A percentile compares a stretch with the other conserved stretches of the same genome.
Evolutionary conservation across 2,113 vertebrate genomes (phyloP).

Genomic region (Benitochromis conjunctus): DNA sequence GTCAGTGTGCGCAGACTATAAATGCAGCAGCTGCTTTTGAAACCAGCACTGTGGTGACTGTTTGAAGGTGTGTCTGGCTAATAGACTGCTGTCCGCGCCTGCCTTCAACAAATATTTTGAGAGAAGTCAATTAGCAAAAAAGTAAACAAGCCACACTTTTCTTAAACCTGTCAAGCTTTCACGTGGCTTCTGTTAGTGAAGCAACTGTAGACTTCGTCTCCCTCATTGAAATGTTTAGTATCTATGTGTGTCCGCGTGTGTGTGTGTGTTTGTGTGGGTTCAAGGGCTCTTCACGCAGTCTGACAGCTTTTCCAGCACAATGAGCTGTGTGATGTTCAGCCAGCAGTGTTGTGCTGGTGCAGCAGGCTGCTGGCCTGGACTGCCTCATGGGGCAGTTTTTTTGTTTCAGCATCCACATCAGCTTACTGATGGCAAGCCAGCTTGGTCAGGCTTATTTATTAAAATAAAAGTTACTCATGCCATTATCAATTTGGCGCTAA

Average conservation of each 20-base stretch:
- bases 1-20: background rate
- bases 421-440: constrained; percentile 10
- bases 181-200: background rate
- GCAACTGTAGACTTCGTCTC: background rate
- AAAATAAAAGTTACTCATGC: background rate
- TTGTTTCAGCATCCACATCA: background rate
- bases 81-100: background rate
- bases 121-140: background rate
- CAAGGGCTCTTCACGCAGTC: background rate
- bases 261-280: background rate
- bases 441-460: background rate
- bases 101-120: background rate
- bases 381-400: background rate
- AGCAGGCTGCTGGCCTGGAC: background rate
- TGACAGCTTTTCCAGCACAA: background rate
- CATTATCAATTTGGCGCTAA: background rate
- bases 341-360: constrained; percentile 1
- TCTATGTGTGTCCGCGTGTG: background rate
- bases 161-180: background rate
- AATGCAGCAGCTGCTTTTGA: background rate
- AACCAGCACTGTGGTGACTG: background rate
- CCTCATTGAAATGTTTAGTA: background rate
- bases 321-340: constrained; percentile 21
- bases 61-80: background rate
- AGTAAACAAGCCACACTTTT: background rate